A percentile compares a stretch with the other conserved stretches of the same genome.
Conservation (phyloP, 2,797 vertebrate genomes). For the Syncerus caffer region DNA sequence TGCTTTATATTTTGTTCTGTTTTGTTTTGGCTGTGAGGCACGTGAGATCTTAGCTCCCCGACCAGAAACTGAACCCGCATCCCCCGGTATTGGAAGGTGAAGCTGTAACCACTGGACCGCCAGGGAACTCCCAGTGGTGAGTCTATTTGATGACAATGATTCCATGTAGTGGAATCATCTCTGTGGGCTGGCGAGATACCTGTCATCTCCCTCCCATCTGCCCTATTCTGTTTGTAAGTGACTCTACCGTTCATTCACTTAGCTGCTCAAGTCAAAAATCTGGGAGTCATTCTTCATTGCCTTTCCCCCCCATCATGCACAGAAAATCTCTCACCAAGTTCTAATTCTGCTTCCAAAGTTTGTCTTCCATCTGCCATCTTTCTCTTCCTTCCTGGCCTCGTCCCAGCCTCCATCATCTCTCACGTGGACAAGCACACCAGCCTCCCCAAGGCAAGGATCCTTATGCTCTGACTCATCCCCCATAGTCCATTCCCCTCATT, state of each 20-base stretch:
- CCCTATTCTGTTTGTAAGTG: not conserved
- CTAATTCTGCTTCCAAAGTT: not conserved
- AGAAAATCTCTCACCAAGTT: not conserved
- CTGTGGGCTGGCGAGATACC: rapidly evolving
- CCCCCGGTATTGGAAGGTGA: not conserved
- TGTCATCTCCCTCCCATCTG: not conserved
- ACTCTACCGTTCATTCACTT: not conserved
- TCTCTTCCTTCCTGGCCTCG: not conserved
- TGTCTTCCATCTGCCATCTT: not conserved
- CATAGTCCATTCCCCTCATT: not conserved
- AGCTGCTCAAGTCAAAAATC: not conserved
- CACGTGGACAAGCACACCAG: rapidly evolving
- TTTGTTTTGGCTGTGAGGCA: not conserved
- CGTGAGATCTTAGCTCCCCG: not conserved
- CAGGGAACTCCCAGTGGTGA: not conserved
- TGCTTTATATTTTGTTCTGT: not conserved
- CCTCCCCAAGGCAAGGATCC: too few relatives aligned
- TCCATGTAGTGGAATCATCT: not conserved
- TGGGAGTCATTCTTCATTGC: not conserved
- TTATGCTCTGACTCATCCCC: not conserved
- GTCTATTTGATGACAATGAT: not conserved
- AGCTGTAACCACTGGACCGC: not conserved
- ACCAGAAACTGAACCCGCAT: not conserved
- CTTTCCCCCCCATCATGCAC: not conserved
- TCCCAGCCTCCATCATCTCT: not conserved